Conservation (phyloP, 2,888 invertebrate species). For the Pyrrhosoma nymphula region DNA sequence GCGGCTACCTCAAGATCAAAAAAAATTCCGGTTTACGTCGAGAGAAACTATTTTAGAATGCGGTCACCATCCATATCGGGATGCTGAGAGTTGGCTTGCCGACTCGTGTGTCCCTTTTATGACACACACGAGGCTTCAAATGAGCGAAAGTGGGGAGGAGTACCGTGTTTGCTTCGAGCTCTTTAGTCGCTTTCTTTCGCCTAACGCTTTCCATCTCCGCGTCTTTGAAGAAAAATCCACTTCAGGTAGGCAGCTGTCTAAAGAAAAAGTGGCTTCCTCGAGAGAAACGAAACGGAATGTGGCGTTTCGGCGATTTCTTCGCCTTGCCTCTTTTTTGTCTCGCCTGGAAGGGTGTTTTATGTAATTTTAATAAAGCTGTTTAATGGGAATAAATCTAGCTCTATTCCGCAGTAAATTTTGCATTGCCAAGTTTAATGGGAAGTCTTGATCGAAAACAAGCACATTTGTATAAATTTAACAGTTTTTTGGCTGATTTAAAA, state of each 20-base stretch:
- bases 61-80: neutral
- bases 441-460: too few species aligned
- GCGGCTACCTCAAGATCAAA: neutral
- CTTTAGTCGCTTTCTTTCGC: neutral
- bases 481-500: too few species aligned
- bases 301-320: neutral
- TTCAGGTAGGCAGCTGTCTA: neutral
- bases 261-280: neutral
- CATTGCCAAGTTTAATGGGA: too few species aligned
- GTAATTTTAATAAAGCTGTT: too few species aligned
- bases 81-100: neutral
- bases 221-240: neutral
- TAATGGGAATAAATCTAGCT: too few species aligned
- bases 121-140: neutral
- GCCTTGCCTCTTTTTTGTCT: too few species aligned
- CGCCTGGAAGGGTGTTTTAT: too few species aligned
- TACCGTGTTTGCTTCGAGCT: neutral
- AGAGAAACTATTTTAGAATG: conserved; percentile 24
- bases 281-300: neutral
- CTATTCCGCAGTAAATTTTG: too few species aligned
- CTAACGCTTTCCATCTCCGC: neutral
- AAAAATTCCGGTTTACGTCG: neutral
- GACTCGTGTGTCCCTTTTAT: neutral
- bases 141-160: neutral
- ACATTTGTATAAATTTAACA: too few species aligned